These are phyloP conservation scores for Echeneis naucrates DNA, from an alignment of 2,797 vertebrate species.

Conservation along the genomic window DNA sequence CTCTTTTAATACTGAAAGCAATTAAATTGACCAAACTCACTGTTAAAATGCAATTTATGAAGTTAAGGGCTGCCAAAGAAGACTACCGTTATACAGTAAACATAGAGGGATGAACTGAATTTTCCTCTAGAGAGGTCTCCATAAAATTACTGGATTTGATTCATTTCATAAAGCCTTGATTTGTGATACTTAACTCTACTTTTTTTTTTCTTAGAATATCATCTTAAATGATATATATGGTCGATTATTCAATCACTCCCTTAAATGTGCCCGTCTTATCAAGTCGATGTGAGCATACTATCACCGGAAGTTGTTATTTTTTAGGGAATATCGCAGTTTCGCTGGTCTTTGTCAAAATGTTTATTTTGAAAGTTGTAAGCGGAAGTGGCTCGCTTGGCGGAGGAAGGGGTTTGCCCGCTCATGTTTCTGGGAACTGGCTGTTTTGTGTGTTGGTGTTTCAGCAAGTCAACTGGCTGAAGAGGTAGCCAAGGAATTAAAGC, in stretches of 20 bases:
- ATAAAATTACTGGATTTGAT: no score
- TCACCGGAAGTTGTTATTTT: constrained; percentile 17
- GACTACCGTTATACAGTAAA: no score
- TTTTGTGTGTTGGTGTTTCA: constrained; percentile 31
- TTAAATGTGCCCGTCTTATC: background rate
- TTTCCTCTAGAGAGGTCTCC: no score
- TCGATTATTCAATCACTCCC: background rate
- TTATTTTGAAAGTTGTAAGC: constrained; percentile 61
- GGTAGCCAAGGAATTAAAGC: constrained; percentile 35
- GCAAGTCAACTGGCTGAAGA: constrained; percentile 21
- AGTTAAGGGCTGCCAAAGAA: no score
- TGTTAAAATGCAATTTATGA: no score
- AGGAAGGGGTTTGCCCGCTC: constrained; percentile 36
- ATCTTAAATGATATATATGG: no score
- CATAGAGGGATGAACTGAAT: no score
- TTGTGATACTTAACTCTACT: no score
- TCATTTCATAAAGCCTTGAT: no score
- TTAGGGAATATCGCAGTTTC: background rate
- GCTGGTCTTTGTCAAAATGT: no score
- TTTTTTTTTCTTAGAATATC: no score
- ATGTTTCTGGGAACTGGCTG: constrained; percentile 36
- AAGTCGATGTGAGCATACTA: constrained; percentile 8
- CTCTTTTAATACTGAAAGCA: background rate
- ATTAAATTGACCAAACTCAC: background rate
- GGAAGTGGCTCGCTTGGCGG: constrained; percentile 35